Percentiles rank a stretch among this genome's conserved stretches.
phyloP scores from a whole-genome alignment of 2,113 vertebrate species.

The Ciconia boyciana region DNA sequence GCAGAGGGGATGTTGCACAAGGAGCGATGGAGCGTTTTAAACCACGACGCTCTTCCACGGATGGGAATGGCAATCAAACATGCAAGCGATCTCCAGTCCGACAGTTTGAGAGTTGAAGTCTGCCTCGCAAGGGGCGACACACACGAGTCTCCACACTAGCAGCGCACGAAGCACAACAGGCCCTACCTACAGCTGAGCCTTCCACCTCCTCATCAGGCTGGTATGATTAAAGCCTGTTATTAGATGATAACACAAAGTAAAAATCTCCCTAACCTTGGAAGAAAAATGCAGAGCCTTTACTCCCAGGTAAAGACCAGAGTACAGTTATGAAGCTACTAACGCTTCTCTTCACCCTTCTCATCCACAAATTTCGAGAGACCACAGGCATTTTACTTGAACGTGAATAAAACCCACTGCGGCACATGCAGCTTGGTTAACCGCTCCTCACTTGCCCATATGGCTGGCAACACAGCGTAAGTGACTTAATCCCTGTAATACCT shows the following conservation, averaged over 20 bases:
- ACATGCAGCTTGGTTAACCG: background rate
- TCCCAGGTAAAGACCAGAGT: background rate
- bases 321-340: background rate
- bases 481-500: background rate
- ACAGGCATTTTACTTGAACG: background rate
- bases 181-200: background rate
- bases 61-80: fast-evolving
- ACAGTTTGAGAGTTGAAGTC: background rate
- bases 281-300: background rate
- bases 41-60: fast-evolving
- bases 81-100: fast-evolving
- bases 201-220: background rate
- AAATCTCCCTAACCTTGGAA: background rate
- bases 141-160: no score
- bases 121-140: fast-evolving
- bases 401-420: background rate
- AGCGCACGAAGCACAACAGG: fast-evolving
- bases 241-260: background rate
- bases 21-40: background rate
- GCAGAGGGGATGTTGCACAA: background rate
- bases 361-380: background rate
- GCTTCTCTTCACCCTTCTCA: background rate
- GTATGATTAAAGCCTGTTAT: background rate
- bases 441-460: background rate
- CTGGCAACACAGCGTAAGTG: background rate